Evolutionary conservation across 1,140 invertebrate genomes (phyloP), one percentile per base, ranked within the genome.

Genomic region (Berghia stephanieae): DNA sequence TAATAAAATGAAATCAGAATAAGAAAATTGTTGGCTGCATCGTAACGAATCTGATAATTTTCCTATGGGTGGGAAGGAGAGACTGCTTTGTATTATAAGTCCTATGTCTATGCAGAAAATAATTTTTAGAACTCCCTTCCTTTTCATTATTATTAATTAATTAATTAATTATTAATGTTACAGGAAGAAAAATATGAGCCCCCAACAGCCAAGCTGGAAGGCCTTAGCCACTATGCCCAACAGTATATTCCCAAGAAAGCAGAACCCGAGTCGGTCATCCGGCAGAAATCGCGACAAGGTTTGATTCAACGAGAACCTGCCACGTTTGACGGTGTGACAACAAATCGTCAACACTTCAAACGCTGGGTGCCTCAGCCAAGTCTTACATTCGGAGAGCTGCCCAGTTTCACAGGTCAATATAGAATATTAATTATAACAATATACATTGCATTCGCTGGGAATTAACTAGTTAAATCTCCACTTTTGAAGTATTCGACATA

Each of bases 291-390:
- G 60, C 83, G 82, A 13, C 68, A n/a, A 40, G 52, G 66, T 31
- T 68, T 73, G 55, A 78, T 79, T 44, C 74, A 86, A 66, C 52
- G 75, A 42, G 24, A 75, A 36, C 43, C 80, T 34, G 24, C 80
- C 10, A 84, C 80, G 55, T 86, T 87, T 79, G 86, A 87, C n/a
- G 81, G 46, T n/a, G 73, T 75, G 21, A 88, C 87, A 3, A 87
- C 85, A 34, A 85, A 83, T 55, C 86, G 85, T 68, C 83, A 87
- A 27, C 81, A 85, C 60, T 87, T 76, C 70, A 89, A 86, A 70
- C 78, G 83, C 46, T 88, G 87, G 87, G 78, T 84, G 34, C 78
- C 82, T 24, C 82, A 85, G 43, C 84, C 85, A 24, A 79, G 68
- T 21, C 80, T 84, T 24, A 75, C 81, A 21, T 88, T 87, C 72